phyloP scores from a whole-genome alignment of 1,140 invertebrate genomes.

The Chrysoperla carnea region DNA sequence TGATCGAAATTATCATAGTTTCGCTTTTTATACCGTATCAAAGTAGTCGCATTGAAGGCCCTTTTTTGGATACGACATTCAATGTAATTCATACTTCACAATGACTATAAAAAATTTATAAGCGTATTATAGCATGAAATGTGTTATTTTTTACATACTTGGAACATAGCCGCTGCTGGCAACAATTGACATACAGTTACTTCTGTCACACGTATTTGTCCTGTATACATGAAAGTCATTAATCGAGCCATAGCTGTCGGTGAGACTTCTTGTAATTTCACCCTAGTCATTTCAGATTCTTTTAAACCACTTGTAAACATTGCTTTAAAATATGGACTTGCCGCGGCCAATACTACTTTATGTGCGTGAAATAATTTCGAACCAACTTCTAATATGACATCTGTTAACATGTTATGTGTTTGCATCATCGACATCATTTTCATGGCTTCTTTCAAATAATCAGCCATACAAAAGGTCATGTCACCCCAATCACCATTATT shows the following conservation, averaged over 20 bases:
- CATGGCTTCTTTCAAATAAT: constrained; percentile 68
- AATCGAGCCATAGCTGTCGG: constrained; percentile 68
- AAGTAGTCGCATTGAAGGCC: too few relatives aligned
- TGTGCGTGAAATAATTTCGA: constrained; percentile 75
- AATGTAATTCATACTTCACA: too few relatives aligned
- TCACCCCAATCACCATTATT: constrained; percentile 44
- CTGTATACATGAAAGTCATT: constrained; percentile 82
- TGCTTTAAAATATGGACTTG: constrained; percentile 89
- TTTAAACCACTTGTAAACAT: constrained; percentile 83
- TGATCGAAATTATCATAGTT: too few relatives aligned
- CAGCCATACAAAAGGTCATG: constrained; percentile 74
- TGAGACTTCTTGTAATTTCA: constrained; percentile 73
- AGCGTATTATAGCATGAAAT: constrained; percentile 10
- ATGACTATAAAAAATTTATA: neutral
- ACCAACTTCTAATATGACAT: constrained; percentile 73
- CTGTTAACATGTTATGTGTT: constrained; percentile 75
- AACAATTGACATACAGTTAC: constrained; percentile 76
- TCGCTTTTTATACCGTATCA: too few relatives aligned
- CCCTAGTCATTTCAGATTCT: constrained; percentile 70
- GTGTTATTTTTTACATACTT: constrained; percentile 33
- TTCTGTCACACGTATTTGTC: constrained; percentile 75
- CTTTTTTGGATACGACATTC: too few relatives aligned
- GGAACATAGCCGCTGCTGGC: constrained; percentile 86
- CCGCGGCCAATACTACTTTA: constrained; percentile 78
- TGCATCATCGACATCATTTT: constrained; percentile 84